A percentile compares a stretch with the other conserved stretches of the same genome.
Conservation (phyloP, 2,797 vertebrate species). For the Petrocephalus schoutedeni region DNA sequence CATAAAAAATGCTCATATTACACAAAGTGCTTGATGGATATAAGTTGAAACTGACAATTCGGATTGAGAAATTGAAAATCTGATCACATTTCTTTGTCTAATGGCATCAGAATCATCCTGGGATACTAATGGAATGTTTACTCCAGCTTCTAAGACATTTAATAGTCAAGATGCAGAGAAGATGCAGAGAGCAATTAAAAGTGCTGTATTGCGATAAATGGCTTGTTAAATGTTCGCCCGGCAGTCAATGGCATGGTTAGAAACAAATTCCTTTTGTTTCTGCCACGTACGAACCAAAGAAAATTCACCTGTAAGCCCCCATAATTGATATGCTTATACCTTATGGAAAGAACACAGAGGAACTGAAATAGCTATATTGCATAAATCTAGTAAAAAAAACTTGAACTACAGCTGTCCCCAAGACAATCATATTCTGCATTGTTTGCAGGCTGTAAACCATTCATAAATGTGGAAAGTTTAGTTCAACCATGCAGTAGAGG, state of each 20-base stretch:
- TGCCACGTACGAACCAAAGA: not conserved
- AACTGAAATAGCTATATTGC: not conserved
- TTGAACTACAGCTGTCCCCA: not conserved
- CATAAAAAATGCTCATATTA: not conserved
- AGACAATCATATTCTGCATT: not conserved
- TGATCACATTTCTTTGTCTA: constrained; percentile 3
- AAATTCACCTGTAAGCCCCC: not conserved
- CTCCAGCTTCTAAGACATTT: not conserved
- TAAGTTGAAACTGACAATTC: not conserved
- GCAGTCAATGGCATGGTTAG: not conserved
- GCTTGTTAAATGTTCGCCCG: not conserved
- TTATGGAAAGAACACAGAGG: not conserved
- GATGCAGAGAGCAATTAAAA: constrained; percentile 1
- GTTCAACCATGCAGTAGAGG: not conserved
- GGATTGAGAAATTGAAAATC: not conserved
- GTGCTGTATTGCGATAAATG: not conserved
- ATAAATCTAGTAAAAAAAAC: not conserved
- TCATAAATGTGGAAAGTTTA: not conserved
- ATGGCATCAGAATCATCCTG: not conserved
- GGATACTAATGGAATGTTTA: not conserved
- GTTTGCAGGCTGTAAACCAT: not conserved
- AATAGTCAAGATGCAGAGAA: constrained; percentile 5
- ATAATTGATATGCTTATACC: not conserved
- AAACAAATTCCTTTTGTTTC: not conserved
- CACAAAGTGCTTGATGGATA: not conserved